These are phyloP conservation scores for Myodes glareolus DNA, from an alignment of 2,113 vertebrate genomes.

Conservation along the genomic window DNA sequence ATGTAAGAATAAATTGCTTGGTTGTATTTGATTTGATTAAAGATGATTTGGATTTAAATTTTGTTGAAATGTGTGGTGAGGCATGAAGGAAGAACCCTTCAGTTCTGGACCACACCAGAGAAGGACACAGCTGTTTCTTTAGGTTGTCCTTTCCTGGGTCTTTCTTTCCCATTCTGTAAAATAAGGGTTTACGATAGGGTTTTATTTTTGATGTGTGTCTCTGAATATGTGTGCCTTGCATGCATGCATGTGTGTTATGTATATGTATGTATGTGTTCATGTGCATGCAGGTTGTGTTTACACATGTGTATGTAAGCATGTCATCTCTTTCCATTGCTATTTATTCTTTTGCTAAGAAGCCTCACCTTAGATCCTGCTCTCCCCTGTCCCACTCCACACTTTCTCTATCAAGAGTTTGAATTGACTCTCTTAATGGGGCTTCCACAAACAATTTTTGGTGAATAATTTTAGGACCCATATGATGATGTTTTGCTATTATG, in stretches of 20 bases:
- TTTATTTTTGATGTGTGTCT: neutral
- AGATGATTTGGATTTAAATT: neutral
- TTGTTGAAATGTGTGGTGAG: neutral
- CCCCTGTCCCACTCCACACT: neutral
- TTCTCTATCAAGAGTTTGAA: too few species aligned
- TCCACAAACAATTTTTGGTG: neutral
- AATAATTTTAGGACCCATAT: neutral
- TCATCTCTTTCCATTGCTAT: neutral
- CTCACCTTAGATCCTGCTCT: neutral
- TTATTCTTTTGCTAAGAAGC: neutral
- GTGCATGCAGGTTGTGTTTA: neutral
- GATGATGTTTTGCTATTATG: neutral
- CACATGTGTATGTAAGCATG: neutral
- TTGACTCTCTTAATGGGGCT: neutral
- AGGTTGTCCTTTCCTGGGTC: neutral
- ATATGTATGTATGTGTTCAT: neutral
- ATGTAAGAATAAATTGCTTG: slow-evolving; percentile 11
- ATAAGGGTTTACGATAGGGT: neutral
- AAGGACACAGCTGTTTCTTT: neutral
- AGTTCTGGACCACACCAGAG: neutral
- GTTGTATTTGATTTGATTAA: neutral
- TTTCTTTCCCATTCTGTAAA: neutral
- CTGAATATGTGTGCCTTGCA: neutral
- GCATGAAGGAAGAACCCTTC: neutral
- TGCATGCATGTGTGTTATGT: neutral